Evolutionary conservation across 2,113 vertebrate species (phyloP).

Genomic region (Lycaon pictus): DNA sequence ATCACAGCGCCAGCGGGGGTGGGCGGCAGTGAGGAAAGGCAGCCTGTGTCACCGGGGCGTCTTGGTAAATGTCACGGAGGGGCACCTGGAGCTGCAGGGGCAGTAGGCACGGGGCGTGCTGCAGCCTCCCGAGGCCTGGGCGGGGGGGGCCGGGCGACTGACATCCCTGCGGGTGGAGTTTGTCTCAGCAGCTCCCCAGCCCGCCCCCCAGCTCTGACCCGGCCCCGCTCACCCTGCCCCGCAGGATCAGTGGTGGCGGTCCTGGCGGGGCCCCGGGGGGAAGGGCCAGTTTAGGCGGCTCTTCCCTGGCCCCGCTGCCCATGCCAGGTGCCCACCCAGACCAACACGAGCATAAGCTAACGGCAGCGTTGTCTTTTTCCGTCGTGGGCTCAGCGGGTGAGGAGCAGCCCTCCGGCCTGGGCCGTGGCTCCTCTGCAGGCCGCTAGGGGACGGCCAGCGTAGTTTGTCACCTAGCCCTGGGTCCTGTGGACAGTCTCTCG

Average conservation of each 20-base stretch:
- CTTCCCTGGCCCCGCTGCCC: not conserved
- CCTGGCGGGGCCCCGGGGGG: not conserved
- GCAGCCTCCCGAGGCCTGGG: not conserved
- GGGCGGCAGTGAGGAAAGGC: too few relatives aligned
- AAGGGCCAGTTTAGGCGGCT: not conserved
- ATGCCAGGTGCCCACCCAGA: not conserved
- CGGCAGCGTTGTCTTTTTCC: not conserved
- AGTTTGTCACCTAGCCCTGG: accelerated
- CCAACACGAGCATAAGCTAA: not conserved
- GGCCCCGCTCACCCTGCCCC: accelerated
- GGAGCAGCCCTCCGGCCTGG: not conserved
- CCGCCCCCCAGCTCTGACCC: not conserved
- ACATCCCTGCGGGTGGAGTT: not conserved
- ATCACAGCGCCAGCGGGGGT: too few relatives aligned
- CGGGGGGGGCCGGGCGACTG: accelerated
- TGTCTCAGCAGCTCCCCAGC: not conserved
- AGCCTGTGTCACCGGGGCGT: not conserved
- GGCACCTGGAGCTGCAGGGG: not conserved
- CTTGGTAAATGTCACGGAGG: not conserved
- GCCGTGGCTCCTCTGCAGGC: not conserved
- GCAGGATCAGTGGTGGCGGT: not conserved
- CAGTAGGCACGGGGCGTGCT: not conserved
- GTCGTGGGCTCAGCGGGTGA: not conserved
- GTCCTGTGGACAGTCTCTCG: not conserved
- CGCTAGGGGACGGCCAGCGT: accelerated